Evolutionary conservation across 2,888 invertebrate species (phyloP).

Genomic region (Dinocampus coccinellae): DNA sequence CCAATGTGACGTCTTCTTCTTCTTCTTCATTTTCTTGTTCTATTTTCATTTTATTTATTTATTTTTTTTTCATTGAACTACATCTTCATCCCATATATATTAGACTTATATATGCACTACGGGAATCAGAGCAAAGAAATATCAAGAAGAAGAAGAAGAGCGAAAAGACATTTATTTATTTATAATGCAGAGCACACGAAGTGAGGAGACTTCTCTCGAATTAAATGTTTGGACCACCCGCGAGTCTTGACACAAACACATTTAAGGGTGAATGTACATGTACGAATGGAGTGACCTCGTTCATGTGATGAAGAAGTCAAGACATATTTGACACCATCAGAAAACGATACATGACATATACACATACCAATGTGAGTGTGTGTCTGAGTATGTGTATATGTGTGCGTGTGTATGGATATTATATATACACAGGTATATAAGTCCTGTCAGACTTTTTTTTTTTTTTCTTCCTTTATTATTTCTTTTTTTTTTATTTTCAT

Average conservation of each 20-base stretch:
- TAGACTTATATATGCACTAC: not conserved
- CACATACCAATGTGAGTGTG: too few relatives aligned
- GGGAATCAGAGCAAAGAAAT: not conserved
- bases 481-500: slow-evolving; percentile 24
- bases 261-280: too few relatives aligned
- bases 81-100: not conserved
- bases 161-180: not conserved
- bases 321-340: slow-evolving; percentile 26
- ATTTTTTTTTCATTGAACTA: not conserved
- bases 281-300: not conserved
- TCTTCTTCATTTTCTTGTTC: too few relatives aligned
- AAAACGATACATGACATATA: not conserved
- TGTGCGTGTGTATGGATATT: not conserved
- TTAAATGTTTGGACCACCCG: slow-evolving; percentile 45
- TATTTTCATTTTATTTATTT: too few relatives aligned
- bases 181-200: not conserved
- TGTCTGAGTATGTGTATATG: too few relatives aligned
- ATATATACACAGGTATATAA: not conserved
- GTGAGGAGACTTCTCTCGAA: not conserved
- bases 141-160: not conserved
- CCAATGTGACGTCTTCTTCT: not conserved
- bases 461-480: slow-evolving; percentile 35
- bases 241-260: slow-evolving; percentile 38
- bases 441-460: not conserved
- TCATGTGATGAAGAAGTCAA: slow-evolving; percentile 35